phyloP scores from a whole-genome alignment of 2,888 invertebrate genomes.

The Ochropleura plecta region DNA sequence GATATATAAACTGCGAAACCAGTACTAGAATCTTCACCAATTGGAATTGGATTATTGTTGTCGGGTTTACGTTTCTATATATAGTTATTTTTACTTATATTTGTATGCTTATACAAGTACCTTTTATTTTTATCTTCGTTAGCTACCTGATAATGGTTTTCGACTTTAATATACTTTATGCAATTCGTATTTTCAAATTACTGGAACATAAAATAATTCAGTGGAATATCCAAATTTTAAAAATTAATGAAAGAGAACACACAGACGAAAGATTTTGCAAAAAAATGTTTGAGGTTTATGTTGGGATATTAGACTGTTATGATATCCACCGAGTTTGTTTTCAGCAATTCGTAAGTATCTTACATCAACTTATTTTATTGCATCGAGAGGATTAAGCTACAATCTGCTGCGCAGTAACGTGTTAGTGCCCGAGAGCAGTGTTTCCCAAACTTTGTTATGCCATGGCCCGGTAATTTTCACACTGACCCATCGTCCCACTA shows the following conservation, averaged over 20 bases:
- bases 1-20: slow-evolving; percentile 7
- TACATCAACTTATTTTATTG: background rate
- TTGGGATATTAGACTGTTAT: slow-evolving; percentile 31
- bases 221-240: slow-evolving; percentile 33
- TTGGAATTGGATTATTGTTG: slow-evolving; percentile 19
- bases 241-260: background rate
- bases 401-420: too few species aligned
- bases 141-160: background rate
- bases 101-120: background rate
- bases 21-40: background rate
- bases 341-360: slow-evolving; percentile 7
- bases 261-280: background rate
- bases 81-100: background rate
- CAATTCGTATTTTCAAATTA: slow-evolving; percentile 15
- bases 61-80: background rate
- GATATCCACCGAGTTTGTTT: background rate
- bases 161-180: slow-evolving; percentile 38
- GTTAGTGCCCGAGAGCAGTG: too few species aligned
- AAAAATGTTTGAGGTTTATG: slow-evolving; percentile 25
- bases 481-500: too few species aligned
- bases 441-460: background rate
- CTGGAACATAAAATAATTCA: slow-evolving; percentile 22
- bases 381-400: too few species aligned
- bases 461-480: background rate
- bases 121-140: background rate